Percentiles rank a stretch among this genome's conserved stretches.
These are phyloP conservation scores for Trinectes maculatus DNA, from an alignment of 2,113 vertebrate genomes.

Conservation along the genomic window DNA sequence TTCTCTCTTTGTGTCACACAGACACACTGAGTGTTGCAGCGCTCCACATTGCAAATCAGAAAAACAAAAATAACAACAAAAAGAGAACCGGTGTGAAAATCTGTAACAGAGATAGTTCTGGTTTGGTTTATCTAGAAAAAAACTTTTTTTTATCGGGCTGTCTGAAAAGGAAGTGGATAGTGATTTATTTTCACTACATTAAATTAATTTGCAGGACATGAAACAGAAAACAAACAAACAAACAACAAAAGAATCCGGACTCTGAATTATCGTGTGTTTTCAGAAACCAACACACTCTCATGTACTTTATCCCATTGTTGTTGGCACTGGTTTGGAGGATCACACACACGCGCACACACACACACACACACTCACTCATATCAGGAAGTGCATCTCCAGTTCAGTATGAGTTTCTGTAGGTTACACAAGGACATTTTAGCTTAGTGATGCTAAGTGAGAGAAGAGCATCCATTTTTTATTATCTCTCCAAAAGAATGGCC, in stretches of 20 bases:
- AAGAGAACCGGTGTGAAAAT: too few species aligned
- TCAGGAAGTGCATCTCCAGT: background rate
- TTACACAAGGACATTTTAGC: slow-evolving; percentile 17
- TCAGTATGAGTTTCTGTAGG: slow-evolving; percentile 5
- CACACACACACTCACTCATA: background rate
- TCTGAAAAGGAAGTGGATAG: background rate
- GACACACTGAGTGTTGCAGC: background rate
- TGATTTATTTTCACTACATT: slow-evolving; percentile 17
- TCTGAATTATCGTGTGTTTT: slow-evolving; percentile 9
- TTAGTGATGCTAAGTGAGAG: slow-evolving; percentile 8
- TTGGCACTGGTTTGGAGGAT: background rate
- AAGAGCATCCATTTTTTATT: slow-evolving; percentile 4
- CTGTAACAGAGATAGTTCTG: too few species aligned
- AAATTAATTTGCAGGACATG: slow-evolving; percentile 13
- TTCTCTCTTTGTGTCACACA: background rate
- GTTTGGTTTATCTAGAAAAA: slow-evolving; percentile 13
- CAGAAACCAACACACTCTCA: slow-evolving; percentile 15
- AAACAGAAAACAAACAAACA: slow-evolving; percentile 3
- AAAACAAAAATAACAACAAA: background rate
- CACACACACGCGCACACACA: slow-evolving; percentile 1
- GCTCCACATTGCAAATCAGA: background rate
- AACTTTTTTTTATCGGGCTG: background rate
- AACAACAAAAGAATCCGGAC: background rate
- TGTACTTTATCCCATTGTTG: slow-evolving; percentile 10
- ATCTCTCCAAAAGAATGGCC: slow-evolving; percentile 22